Percentiles rank a stretch among this genome's conserved stretches.
These are phyloP conservation scores for Zygogramma bicolorata DNA, from an alignment of 2,888 invertebrate species.

Conservation along the genomic window DNA sequence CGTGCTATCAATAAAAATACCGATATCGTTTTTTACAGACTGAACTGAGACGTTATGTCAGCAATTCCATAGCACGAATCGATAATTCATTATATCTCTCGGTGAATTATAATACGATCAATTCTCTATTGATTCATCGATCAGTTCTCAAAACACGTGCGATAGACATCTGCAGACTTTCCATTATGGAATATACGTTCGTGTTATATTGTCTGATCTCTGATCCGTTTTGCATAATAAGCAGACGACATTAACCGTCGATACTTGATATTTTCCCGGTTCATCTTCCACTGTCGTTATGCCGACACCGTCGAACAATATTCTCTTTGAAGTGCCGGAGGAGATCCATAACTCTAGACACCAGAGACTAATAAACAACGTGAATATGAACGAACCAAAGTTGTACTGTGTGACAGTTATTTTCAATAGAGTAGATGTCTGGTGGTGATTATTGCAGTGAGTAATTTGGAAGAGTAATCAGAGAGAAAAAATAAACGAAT, in stretches of 20 bases:
- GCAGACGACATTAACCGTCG: background rate
- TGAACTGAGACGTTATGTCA: background rate
- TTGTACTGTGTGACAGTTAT: too few relatives aligned
- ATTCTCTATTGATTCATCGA: constrained; percentile 25
- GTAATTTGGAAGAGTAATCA: too few relatives aligned
- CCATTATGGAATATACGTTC: background rate
- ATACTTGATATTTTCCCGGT: background rate
- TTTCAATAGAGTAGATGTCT: too few relatives aligned
- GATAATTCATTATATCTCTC: background rate
- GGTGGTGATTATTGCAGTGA: too few relatives aligned
- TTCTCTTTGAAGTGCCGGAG: background rate
- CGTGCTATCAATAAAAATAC: background rate
- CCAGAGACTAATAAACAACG: background rate
- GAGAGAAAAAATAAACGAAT: too few relatives aligned
- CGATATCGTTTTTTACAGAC: background rate
- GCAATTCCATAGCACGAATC: background rate
- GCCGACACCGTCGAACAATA: background rate
- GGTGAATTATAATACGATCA: constrained; percentile 23
- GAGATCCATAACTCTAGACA: background rate
- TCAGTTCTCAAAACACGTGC: constrained; percentile 32
- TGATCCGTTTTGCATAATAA: background rate
- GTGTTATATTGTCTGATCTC: background rate
- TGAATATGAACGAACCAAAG: background rate
- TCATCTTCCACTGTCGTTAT: background rate
- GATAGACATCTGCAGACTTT: constrained; percentile 29